Evolutionary conservation across 2,797 vertebrate genomes (phyloP), one percentile per base, ranked within the genome.

Genomic region (Hybognathus amarus): DNA sequence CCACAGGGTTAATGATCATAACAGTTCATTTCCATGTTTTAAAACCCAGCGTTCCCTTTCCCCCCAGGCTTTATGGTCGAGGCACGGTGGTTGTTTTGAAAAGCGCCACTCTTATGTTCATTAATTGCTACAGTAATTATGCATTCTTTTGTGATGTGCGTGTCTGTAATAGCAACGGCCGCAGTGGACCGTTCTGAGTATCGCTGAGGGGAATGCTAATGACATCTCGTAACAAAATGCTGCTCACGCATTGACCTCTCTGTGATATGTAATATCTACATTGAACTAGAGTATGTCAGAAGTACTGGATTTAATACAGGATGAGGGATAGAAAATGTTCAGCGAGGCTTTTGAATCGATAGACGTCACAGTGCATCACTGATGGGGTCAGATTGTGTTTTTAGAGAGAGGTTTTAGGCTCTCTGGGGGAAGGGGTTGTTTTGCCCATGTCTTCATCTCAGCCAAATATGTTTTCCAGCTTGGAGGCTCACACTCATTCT

Each of bases 71-170:
- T 67, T 76, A 61, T 74, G 45, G 50, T 63, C 9, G 40, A 83
- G 61, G 47, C 52, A 50, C 17, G 6, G 38, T 75, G 80, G 64
- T 80, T 83, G 68, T 86, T 79, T 82, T 79, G 63, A 83, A 83
- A 83, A 75, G 81, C 30, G 6, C 6, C 33, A 69, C 77, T 83
- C 70, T 79, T 50, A 76, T 79, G 81, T 79, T 86, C 77, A 75
- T 86, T 79, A 86, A 83, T 86, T 86, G 69, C 33, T n/a, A 42
- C 81, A 63, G 85, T 83, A 80, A 86, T 86, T 76, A 80, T 66
- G 77, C 47, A 68, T 77, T 77, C 66, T 83, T 82, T 85, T 79
- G 70, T 80, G 54, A 68, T 54, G 61, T 61, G 52, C 33, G 13
- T 82, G 45, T 59, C 63, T 83, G 38, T 80, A 64, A 77, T 76